Percentiles rank a stretch among this genome's conserved stretches.
Evolutionary conservation across 1,140 invertebrate genomes (phyloP).

Genomic region (Cepaea nemoralis): DNA sequence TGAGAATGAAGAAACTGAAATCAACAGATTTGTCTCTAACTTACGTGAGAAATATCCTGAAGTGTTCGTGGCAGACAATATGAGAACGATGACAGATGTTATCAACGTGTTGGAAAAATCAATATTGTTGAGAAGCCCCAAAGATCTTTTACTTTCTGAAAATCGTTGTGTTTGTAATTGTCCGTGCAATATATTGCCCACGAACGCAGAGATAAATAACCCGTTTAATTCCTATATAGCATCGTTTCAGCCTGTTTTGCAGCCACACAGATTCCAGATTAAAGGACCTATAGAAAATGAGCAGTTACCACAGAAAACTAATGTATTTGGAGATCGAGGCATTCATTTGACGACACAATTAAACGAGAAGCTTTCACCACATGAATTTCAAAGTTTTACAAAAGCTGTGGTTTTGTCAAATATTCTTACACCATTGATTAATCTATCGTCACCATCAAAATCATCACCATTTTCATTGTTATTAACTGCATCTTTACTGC

Average conservation of each 20-base stretch:
- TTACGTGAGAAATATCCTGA: slow-evolving; percentile 46
- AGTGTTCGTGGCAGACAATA: slow-evolving; percentile 41
- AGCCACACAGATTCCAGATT: too few species aligned
- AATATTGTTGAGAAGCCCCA: slow-evolving; percentile 6
- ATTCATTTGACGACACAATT: background rate
- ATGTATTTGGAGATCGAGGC: background rate
- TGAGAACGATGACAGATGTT: slow-evolving; percentile 46
- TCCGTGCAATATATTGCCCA: background rate
- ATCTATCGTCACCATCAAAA: too few species aligned
- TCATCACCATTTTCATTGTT: too few species aligned
- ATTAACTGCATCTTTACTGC: too few species aligned
- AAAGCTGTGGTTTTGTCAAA: too few species aligned
- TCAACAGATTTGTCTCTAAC: slow-evolving; percentile 51
- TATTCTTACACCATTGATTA: too few species aligned
- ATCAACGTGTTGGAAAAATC: slow-evolving; percentile 41
- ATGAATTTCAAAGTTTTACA: too few species aligned
- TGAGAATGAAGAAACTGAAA: slow-evolving; percentile 57
- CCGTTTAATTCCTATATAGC: too few species aligned
- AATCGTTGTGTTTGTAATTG: background rate
- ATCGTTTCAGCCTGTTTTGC: too few species aligned
- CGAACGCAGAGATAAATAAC: background rate
- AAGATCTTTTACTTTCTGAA: slow-evolving; percentile 12
- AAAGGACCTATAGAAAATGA: too few species aligned
- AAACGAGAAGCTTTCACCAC: background rate
- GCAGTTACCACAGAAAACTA: too few species aligned